Percentiles rank a stretch among this genome's conserved stretches.
These are phyloP conservation scores for Cerastis leucographa DNA, from an alignment of 2,888 invertebrate species.

Conservation along the genomic window DNA sequence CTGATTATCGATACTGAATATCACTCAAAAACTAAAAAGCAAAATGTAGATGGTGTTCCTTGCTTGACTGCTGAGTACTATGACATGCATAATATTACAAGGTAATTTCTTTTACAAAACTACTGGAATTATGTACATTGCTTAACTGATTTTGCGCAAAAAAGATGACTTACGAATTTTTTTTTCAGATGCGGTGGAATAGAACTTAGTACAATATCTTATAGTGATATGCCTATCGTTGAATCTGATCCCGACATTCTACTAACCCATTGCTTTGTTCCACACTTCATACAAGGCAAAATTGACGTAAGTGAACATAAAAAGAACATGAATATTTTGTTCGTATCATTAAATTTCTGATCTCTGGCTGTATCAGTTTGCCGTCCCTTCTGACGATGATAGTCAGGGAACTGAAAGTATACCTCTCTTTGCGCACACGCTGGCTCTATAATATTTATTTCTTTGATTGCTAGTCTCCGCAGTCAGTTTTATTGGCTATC, in stretches of 20 bases:
- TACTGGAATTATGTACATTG: not conserved
- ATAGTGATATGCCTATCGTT: conserved; percentile 16
- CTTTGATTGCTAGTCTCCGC: not conserved
- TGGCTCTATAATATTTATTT: not conserved
- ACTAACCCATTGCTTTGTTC: conserved; percentile 38
- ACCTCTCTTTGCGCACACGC: not conserved
- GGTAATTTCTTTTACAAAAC: conserved; percentile 20
- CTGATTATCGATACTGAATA: conserved; percentile 10
- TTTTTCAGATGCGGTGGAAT: conserved; percentile 52
- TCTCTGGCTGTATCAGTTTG: not conserved
- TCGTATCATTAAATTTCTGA: not conserved
- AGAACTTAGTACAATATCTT: conserved; percentile 19
- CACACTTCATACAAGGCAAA: conserved; percentile 35
- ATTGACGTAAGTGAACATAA: conserved; percentile 32
- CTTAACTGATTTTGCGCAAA: not conserved
- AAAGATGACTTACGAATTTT: not conserved
- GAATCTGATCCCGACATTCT: conserved; percentile 46
- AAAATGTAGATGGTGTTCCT: conserved; percentile 24
- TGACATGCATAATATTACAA: conserved; percentile 14
- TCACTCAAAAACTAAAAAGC: not conserved
- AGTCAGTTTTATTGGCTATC: not conserved
- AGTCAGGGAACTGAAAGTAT: not conserved
- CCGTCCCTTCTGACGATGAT: no score
- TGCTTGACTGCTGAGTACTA: conserved; percentile 38
- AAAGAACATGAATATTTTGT: not conserved